Evolutionary conservation across 2,888 invertebrate genomes (phyloP).

Genomic region (Harpalus rubripes): DNA sequence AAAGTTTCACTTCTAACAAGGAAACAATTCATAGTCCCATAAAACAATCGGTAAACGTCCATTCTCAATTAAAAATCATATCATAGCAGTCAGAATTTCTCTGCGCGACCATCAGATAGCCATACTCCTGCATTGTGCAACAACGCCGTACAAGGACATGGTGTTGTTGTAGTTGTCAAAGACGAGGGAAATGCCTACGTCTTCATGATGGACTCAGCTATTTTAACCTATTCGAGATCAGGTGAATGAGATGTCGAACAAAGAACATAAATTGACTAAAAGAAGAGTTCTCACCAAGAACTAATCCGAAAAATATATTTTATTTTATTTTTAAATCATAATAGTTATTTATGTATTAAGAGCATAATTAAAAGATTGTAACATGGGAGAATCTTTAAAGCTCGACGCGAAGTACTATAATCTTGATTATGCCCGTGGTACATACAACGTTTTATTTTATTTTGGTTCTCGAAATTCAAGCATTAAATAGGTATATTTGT

Average conservation of each 20-base stretch:
- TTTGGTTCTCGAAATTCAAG: no score
- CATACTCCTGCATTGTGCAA: slow-evolving; percentile 38
- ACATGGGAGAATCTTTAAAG: no score
- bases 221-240: background rate
- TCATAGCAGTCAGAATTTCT: slow-evolving; percentile 26
- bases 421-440: no score
- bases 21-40: slow-evolving; percentile 39
- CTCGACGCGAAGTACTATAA: no score
- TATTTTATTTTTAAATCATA: no score
- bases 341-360: no score
- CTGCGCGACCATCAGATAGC: slow-evolving; percentile 26
- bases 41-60: slow-evolving; percentile 18
- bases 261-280: background rate
- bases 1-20: slow-evolving; percentile 37
- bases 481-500: no score
- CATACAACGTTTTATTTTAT: no score
- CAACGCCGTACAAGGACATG: slow-evolving; percentile 40
- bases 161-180: slow-evolving; percentile 18
- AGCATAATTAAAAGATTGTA: no score
- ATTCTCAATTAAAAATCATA: slow-evolving; percentile 48
- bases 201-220: background rate
- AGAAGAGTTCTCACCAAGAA: background rate
- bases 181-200: background rate
- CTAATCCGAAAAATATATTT: no score
- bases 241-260: background rate